Conservation (phyloP, 2,888 invertebrate genomes). For the Perizoma affinitatum region DNA sequence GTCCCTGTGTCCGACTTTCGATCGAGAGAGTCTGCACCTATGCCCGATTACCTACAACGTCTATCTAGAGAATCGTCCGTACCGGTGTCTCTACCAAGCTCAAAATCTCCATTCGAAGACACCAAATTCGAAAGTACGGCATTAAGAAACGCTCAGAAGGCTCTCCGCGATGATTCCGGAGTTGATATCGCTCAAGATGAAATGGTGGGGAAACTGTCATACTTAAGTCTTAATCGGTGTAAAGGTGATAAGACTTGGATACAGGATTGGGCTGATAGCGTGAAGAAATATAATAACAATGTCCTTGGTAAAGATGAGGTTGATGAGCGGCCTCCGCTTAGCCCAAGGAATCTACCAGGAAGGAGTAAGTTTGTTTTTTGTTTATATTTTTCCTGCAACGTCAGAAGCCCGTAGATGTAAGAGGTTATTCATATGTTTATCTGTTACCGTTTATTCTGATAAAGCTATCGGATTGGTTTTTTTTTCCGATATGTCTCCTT, state of each 20-base stretch:
- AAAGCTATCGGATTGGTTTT: too few species aligned
- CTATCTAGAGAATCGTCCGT: slow-evolving; percentile 73
- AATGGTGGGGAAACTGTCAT: slow-evolving; percentile 71
- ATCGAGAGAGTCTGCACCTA: slow-evolving; percentile 68
- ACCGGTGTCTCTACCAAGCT: slow-evolving; percentile 70
- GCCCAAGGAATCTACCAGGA: slow-evolving; percentile 63
- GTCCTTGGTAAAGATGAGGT: slow-evolving; percentile 56
- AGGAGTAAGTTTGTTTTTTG: slow-evolving; percentile 66
- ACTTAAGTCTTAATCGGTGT: slow-evolving; percentile 76
- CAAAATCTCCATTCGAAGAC: slow-evolving; percentile 56
- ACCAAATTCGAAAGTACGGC: slow-evolving; percentile 73
- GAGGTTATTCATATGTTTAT: too few species aligned
- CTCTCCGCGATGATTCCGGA: slow-evolving; percentile 60
- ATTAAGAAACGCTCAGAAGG: slow-evolving; percentile 68
- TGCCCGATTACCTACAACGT: slow-evolving; percentile 79
- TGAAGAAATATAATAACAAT: slow-evolving; percentile 79
- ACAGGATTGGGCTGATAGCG: slow-evolving; percentile 87
- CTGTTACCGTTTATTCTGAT: too few species aligned
- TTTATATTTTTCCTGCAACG: too few species aligned
- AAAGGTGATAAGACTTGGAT: slow-evolving; percentile 85
- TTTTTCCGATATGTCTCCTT: too few species aligned
- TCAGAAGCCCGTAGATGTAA: too few species aligned
- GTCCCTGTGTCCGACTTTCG: slow-evolving; percentile 65
- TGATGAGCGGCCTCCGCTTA: slow-evolving; percentile 70
- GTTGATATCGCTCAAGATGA: slow-evolving; percentile 64